phyloP scores from a whole-genome alignment of 2,113 vertebrate species.

The Monarcha castaneiventris region DNA sequence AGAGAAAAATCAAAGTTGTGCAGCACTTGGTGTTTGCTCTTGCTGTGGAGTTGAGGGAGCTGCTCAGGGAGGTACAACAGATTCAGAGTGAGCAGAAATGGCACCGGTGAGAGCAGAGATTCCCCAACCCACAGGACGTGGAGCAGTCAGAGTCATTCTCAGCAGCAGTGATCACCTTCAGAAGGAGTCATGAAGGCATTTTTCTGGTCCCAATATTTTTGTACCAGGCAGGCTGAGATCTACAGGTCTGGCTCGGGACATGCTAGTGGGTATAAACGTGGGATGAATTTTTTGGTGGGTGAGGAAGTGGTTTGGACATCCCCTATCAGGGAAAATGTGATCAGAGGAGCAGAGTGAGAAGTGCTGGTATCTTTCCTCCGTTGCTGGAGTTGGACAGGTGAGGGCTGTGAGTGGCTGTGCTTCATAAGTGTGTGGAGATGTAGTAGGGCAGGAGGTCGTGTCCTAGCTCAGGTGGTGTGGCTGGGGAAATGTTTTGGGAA shows the following conservation, averaged over 20 bases:
- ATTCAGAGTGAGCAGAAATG: neutral
- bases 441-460: neutral
- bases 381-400: neutral
- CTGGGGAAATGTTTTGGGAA: neutral
- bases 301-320: neutral
- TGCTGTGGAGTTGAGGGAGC: neutral
- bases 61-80: neutral
- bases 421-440: neutral
- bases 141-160: neutral
- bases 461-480: neutral
- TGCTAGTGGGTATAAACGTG: fast-evolving
- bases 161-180: neutral
- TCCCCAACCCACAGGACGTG: fast-evolving
- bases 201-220: neutral
- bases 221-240: neutral
- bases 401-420: neutral
- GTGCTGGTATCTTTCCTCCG: neutral
- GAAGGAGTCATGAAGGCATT: neutral
- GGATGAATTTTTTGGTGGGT: neutral
- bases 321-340: neutral
- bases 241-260: neutral
- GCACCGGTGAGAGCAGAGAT: neutral
- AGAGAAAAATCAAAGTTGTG: neutral
- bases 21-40: neutral
- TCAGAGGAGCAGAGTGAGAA: neutral